Evolutionary conservation across 2,797 vertebrate species (phyloP), one percentile per base, ranked within the genome.

Genomic region (Pangasius sanitwongsei): DNA sequence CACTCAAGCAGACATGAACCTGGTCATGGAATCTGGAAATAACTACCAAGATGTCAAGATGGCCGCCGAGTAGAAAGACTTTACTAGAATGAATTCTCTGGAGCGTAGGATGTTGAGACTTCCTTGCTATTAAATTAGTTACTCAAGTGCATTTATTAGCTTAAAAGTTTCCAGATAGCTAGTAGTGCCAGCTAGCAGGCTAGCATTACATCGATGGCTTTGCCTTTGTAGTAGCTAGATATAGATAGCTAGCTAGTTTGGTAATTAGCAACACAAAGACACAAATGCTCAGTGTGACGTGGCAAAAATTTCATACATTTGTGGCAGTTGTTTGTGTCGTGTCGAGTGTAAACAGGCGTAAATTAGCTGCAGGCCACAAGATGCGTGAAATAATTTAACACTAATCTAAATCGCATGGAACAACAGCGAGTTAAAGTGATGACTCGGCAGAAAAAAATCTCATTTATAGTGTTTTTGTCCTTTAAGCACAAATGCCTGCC

Each of bases 401-500:
- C 41, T 82, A 61, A 82, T 59, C 34, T 44, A 41, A 41, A 41
- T 41, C 34, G 0, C 41, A 48, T 48, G 28, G 13, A 48, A 28
- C 59, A 44, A n/a, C 59, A n/a, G 4, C 0, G 37, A 65, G 61
- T 7, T 61, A 63, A 63, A 28, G 34, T 63, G 82, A 67, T n/a
- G 61, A 50, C 3, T 65, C 41, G 31, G 61, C 82, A 67, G 41
- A 83, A 63, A 61, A 37, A 74, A 48, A 48, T 44, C 23, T n/a
- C 61, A 50, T 31, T 84, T 84, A 84, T 50, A 11, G 41, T 67
- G 61, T 84, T 84, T 63, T n/a, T 84, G 61, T 8, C 25, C 12
- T 65, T n/a, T 83, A 83, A 44, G 12, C 57, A 83, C 37, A 83
- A 83, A 83, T 65, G 23, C 23, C 6, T 61, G n/a, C 69, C 77